Conservation (phyloP, 1,140 invertebrate genomes). For the Hylaeus anthracinus region DNA sequence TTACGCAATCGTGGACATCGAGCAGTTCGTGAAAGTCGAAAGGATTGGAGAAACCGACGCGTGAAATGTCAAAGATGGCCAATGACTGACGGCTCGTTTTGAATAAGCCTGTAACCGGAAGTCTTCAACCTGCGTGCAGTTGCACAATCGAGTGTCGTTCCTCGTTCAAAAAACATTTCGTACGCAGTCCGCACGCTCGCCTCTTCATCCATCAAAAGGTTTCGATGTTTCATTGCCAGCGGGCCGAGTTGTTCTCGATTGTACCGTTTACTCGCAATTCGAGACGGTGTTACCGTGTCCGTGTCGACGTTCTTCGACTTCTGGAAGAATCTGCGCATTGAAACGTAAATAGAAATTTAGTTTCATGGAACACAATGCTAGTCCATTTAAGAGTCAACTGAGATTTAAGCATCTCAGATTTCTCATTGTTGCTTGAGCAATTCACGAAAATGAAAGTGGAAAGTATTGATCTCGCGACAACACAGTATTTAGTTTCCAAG, state of each 20-base stretch:
- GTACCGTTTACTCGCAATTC: neutral
- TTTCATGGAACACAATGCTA: too few species aligned
- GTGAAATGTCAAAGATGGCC: slow-evolving; percentile 67
- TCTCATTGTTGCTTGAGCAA: too few species aligned
- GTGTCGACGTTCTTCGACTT: too few species aligned
- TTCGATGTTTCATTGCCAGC: neutral
- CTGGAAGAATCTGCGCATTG: too few species aligned
- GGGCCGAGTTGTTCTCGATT: neutral
- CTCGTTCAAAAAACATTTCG: neutral
- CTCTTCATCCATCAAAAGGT: slow-evolving; percentile 6
- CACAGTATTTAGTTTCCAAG: too few species aligned
- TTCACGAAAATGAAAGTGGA: too few species aligned
- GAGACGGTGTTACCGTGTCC: neutral
- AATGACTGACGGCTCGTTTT: slow-evolving; percentile 13
- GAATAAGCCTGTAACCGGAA: slow-evolving; percentile 17
- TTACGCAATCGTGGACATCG: slow-evolving; percentile 52
- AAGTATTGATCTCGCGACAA: too few species aligned
- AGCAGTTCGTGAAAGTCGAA: slow-evolving; percentile 53
- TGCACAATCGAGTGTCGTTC: neutral
- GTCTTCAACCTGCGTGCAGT: slow-evolving; percentile 4
- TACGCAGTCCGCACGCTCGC: neutral
- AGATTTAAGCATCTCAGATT: too few species aligned
- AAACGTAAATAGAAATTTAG: too few species aligned
- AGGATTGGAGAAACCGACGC: slow-evolving; percentile 24
- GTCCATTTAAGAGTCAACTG: too few species aligned